Evolutionary conservation across 2,113 vertebrate species (phyloP), one percentile per base, ranked within the genome.

Genomic region (Callopanchax toddi): DNA sequence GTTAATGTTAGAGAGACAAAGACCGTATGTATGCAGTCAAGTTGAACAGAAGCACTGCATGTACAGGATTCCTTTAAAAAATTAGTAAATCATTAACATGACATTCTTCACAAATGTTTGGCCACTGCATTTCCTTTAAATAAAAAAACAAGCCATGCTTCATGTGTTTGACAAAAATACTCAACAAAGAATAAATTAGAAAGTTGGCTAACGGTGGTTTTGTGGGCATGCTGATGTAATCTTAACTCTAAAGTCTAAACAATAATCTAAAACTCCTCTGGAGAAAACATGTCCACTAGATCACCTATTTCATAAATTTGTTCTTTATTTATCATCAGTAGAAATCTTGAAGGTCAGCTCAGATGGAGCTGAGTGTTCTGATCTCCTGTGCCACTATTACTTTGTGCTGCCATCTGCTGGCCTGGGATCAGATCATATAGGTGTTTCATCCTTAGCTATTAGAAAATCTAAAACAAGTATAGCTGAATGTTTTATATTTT

Each of bases 341-440:
- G 12, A 59, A 8, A 37, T 37, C 11, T n/a, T 12, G 4, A 21
- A 65, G 34, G 40, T 53, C 32, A 13, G 22, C 60, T 4, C 25
- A 43, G 6, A 32, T 53, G 11, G n/a, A 9, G 15, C 36, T 63
- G 39, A 36, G 22, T 57, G 15, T 61, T 61, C 6, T 1, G 50
- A 26, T 36, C 6, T 1, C 6, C 5, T 39, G 12, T 15, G 20
- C 18, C 48, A 16, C 54, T 52, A 42, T 86, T 78, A 74, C 51
- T 84, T 52, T 50, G 63, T 87, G 76, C 86, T 81, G 86, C 87
- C 84, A 84, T 73, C 87, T 89, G 46, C 74, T 86, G 87, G 83
- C 18, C 55, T 40, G 9, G 62, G 39, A 46, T 69, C 7, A 72
- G 65, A 67, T 9, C 11, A 29, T 57, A 39, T 4, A 26, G 37